A percentile compares a stretch with the other conserved stretches of the same genome.
phyloP scores from a whole-genome alignment of 2,888 invertebrate species.

The Eilema depressum region DNA sequence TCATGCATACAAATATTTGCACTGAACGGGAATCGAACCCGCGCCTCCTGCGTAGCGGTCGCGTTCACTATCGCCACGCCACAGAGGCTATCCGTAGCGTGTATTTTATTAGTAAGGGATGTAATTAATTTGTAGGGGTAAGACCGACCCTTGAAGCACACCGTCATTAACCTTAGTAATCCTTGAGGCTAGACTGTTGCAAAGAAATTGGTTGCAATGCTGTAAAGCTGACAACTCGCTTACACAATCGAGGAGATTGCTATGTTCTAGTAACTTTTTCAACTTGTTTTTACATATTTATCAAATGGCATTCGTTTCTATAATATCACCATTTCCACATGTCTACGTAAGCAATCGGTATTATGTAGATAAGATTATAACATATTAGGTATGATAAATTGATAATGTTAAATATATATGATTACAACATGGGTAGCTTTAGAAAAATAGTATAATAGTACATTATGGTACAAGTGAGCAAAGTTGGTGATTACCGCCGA shows the following conservation, averaged over 20 bases:
- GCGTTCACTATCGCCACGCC: too few relatives aligned
- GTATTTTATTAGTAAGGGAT: too few relatives aligned
- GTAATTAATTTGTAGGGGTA: too few relatives aligned
- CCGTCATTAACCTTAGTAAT: background rate
- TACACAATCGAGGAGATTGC: background rate
- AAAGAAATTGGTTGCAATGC: background rate
- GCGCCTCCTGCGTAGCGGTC: too few relatives aligned
- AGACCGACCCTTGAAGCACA: background rate
- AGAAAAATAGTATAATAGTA: constrained; percentile 2
- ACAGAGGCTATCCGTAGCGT: too few relatives aligned
- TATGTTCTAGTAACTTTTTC: background rate
- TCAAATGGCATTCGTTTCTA: constrained; percentile 8
- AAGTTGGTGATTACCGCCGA: too few relatives aligned
- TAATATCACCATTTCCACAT: constrained; percentile 21
- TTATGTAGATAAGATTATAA: constrained; percentile 60
- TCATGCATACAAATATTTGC: too few relatives aligned
- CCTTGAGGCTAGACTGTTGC: background rate
- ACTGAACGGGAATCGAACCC: too few relatives aligned
- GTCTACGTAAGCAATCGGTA: constrained; percentile 42
- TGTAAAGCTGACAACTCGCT: too few relatives aligned
- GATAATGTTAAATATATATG: constrained; percentile 45
- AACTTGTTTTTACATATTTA: background rate
- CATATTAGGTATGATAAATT: constrained; percentile 33
- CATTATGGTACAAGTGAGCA: too few relatives aligned
- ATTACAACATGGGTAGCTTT: constrained; percentile 21